phyloP scores from a whole-genome alignment of 2,888 invertebrate species.

The Xylota sylvarum region DNA sequence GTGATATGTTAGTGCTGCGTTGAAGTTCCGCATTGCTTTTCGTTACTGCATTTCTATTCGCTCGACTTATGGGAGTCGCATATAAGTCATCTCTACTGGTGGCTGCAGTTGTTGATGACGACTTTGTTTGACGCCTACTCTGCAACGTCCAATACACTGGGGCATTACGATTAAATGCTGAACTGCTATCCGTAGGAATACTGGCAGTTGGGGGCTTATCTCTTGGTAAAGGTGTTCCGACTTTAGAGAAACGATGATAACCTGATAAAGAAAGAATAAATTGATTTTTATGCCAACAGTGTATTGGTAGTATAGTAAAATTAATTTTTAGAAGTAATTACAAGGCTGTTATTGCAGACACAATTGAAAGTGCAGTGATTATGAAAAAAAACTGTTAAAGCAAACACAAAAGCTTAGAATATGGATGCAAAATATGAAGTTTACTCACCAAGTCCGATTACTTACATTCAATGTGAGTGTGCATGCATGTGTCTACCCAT shows the following conservation, averaged over 20 bases:
- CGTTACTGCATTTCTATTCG: slow-evolving; percentile 78
- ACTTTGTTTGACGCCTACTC: slow-evolving; percentile 81
- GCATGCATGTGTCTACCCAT: slow-evolving; percentile 5
- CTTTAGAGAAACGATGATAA: slow-evolving; percentile 88
- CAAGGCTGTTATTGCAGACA: slow-evolving; percentile 48
- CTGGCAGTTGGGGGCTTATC: slow-evolving; percentile 58
- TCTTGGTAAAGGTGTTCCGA: slow-evolving; percentile 36
- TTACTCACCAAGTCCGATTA: slow-evolving; percentile 60
- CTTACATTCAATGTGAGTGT: slow-evolving; percentile 53
- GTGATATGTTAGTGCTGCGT: slow-evolving; percentile 86
- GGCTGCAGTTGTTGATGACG: slow-evolving; percentile 75
- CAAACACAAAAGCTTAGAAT: slow-evolving; percentile 51
- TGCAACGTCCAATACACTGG: slow-evolving; percentile 88
- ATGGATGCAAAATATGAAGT: slow-evolving; percentile 58
- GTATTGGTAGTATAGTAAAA: not conserved
- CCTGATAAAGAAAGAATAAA: slow-evolving; percentile 84
- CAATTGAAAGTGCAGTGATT: slow-evolving; percentile 64
- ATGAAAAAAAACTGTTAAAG: slow-evolving; percentile 38
- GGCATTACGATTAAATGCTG: slow-evolving; percentile 84
- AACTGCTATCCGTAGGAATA: slow-evolving; percentile 67
- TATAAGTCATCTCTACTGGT: slow-evolving; percentile 84
- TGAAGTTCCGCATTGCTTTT: slow-evolving; percentile 66
- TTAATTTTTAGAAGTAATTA: slow-evolving; percentile 54
- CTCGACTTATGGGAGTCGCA: slow-evolving; percentile 84
- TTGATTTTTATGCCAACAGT: not conserved